These are phyloP conservation scores for Pempheris klunzingeri DNA, from an alignment of 2,797 vertebrate genomes.

Conservation along the genomic window DNA sequence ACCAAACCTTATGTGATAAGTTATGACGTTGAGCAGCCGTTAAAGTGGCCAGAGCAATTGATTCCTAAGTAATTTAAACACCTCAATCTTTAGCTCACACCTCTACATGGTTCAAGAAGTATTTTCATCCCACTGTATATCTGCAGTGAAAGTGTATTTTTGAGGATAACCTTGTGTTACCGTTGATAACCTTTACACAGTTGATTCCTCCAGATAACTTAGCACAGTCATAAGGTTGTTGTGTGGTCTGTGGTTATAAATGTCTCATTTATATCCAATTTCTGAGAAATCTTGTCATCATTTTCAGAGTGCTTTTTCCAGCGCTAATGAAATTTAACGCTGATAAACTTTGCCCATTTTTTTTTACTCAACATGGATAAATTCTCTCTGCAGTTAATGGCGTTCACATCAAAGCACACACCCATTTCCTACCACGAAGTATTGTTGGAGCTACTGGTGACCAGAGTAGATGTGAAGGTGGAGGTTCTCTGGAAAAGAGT, in stretches of 20 bases:
- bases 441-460: too few relatives aligned
- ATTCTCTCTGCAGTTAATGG: too few relatives aligned
- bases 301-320: conserved; percentile 1
- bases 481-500: too few relatives aligned
- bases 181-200: conserved; percentile 7
- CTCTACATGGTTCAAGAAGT: background rate
- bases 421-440: too few relatives aligned
- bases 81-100: background rate
- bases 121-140: background rate
- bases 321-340: too few relatives aligned
- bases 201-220: background rate
- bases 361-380: too few relatives aligned
- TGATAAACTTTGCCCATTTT: too few relatives aligned
- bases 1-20: background rate
- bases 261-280: too few relatives aligned
- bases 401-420: too few relatives aligned
- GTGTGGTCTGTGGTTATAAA: too few relatives aligned
- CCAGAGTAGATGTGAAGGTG: too few relatives aligned
- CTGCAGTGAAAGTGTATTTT: background rate
- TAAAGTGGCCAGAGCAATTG: background rate
- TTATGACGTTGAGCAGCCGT: background rate
- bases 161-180: too few relatives aligned
- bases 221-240: background rate
- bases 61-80: background rate
- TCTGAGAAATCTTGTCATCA: background rate